Evolutionary conservation across 2,113 vertebrate species (phyloP), one percentile per base, ranked within the genome.

Genomic region (Myotis lucifugus): DNA sequence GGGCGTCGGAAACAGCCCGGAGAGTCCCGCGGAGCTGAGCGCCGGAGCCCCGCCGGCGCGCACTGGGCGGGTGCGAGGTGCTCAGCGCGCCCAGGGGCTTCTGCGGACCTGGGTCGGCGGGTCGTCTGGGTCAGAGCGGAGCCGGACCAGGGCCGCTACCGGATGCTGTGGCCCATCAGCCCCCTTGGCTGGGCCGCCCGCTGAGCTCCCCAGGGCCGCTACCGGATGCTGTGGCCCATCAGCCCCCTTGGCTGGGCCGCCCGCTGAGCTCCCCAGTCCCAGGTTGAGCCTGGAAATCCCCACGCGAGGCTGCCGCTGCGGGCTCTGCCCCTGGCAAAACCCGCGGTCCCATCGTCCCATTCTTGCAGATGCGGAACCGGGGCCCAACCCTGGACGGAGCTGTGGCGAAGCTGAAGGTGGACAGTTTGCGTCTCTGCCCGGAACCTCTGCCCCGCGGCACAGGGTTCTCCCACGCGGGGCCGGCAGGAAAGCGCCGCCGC

Each of bases 1-100:
- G 79, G 79, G 84, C 72, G 32, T 95, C 81, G 72, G 90, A 92
- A 97, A 82, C 85, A 23, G 84, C 18, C 42, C 34, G 2, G 46
- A 73, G 89, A 42, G 85, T 8, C 8, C 52, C 17, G 1, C 76
- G 0, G 69, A 84, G 72, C 82, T 13, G 29, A 85, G 88, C 23
- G 8, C 59, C 61, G 34, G 52, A 74, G 87, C 94, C 34, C 23
- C 79, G 3, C 32, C 2, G 8, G n/a, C 4, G 27, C 17, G n/a
- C 54, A 85, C 90, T 32, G 23, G 10, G 17, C 11, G 9, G 59
- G 17, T 15, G 84, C 1, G 5, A 6, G 1, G 2, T 0, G 48
- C 12, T 2, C 40, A 1, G 5, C 0, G 25, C 0, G 32, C 21
- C 4, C 2, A 1, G 29, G 13, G 50, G 66, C 3, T n/a, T 42